phyloP scores from a whole-genome alignment of 2,888 invertebrate genomes.

The Gonocerus acuteangulatus region DNA sequence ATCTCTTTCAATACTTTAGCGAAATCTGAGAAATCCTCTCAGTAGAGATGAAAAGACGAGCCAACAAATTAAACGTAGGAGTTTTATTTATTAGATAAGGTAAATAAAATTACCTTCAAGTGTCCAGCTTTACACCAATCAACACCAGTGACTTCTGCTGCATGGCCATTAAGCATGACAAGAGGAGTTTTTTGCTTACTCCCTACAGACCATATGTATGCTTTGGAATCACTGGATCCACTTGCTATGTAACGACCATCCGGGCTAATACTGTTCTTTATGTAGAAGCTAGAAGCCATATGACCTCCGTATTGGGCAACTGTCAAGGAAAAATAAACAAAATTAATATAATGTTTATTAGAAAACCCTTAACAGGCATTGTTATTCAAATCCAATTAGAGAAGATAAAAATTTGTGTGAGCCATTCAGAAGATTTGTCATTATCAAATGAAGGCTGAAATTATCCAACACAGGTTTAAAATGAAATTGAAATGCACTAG shows the following conservation, averaged over 20 bases:
- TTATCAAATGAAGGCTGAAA: no score
- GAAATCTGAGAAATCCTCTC: no score
- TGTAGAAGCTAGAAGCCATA: slow-evolving; percentile 72
- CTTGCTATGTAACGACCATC: slow-evolving; percentile 74
- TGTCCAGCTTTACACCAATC: slow-evolving; percentile 63
- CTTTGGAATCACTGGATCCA: slow-evolving; percentile 80
- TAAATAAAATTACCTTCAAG: slow-evolving; percentile 47
- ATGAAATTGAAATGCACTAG: no score
- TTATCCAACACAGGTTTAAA: no score
- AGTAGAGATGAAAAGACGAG: no score
- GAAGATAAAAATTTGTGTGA: no score
- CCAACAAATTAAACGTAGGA: no score
- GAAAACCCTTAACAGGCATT: no score
- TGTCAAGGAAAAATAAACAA: slow-evolving; percentile 39
- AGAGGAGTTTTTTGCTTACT: slow-evolving; percentile 47
- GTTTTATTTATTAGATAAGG: no score
- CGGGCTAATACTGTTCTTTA: slow-evolving; percentile 72
- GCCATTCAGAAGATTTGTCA: no score
- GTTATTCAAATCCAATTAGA: no score
- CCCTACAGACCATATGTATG: slow-evolving; percentile 73
- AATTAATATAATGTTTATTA: neutral
- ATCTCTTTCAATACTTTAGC: no score
- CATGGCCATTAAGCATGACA: slow-evolving; percentile 64
- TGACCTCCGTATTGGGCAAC: slow-evolving; percentile 55
- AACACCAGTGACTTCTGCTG: slow-evolving; percentile 79